A percentile compares a stretch with the other conserved stretches of the same genome.
These are phyloP conservation scores for Microdon myrmicae DNA, from an alignment of 2,888 invertebrate species.

Conservation along the genomic window DNA sequence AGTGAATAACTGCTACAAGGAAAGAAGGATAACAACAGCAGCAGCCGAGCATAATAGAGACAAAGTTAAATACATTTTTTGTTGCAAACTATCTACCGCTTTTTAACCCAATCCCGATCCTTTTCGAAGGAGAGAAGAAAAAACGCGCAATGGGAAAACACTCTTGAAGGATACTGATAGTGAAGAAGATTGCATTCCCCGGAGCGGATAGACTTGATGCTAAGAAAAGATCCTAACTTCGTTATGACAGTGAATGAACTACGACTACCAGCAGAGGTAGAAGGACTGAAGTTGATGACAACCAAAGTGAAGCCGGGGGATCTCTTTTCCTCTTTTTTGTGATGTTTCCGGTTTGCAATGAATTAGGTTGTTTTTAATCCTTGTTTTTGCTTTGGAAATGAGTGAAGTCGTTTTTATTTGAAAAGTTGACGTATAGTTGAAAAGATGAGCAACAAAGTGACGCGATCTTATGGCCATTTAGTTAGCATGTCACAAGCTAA, in stretches of 20 bases:
- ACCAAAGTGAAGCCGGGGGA: conserved; percentile 28
- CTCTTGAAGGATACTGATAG: conserved; percentile 34
- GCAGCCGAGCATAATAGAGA: conserved; percentile 43
- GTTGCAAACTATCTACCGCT: background rate
- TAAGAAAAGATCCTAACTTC: conserved; percentile 50
- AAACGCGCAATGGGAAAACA: conserved; percentile 1
- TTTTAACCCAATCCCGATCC: conserved; percentile 24
- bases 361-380: conserved; percentile 15
- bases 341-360: conserved; percentile 12
- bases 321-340: conserved; percentile 1
- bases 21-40: conserved; percentile 25
- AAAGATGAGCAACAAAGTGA: background rate
- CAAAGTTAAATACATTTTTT: conserved; percentile 42
- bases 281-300: conserved; percentile 43
- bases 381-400: background rate
- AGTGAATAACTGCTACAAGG: conserved; percentile 30
- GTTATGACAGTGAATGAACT: conserved; percentile 53
- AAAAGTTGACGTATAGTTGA: conserved; percentile 2
- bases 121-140: conserved; percentile 6
- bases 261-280: conserved; percentile 32
- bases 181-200: conserved; percentile 43
- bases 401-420: background rate
- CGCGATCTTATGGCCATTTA: too few relatives aligned
- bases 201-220: conserved; percentile 48
- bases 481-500: too few relatives aligned